Evolutionary conservation across 2,888 invertebrate genomes (phyloP), one percentile per base, ranked within the genome.

Genomic region (Drosophila kanekoi): DNA sequence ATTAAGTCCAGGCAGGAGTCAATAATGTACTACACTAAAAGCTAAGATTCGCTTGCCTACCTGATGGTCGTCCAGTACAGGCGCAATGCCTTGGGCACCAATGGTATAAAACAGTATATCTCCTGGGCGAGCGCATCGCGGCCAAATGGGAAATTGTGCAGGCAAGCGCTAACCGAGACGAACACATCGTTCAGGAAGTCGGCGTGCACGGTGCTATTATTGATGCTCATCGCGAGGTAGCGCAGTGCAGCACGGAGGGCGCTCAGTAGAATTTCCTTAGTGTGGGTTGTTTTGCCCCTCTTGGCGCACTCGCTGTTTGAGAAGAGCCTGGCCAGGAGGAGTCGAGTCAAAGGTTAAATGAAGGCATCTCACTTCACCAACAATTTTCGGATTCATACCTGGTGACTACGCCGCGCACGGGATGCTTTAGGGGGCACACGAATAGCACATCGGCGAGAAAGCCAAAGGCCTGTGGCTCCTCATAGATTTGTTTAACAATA

Each of bases 141-240:
- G 2, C 91, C 92, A 47, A 79, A 84, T 3, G 82, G 60, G 40
- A 93, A 93, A 67, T 92, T 92, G 9, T 93, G 91, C 65, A 91
- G 83, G 35, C 91, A 92, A 1, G 86, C 90, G 11, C 79, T 67
- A 2, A 92, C 32, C 0, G 92, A 92, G 10, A 85, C 85, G 6
- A 91, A 76, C 0, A 79, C 64, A 28, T 78, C 58, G 54, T 91
- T 92, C 33, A 82, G 47, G 9, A 63, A 65, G 45, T 89, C 89
- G 1, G 37, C 41, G 8, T n/a, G 0, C 0, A 23, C 18, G 0
- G 0, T 14, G 5, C 4, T 11, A 3, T n/a, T 10, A 3, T 4
- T n/a, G 1, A 86, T 67, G 14, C 70, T 68, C 4, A 63, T 58
- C 1, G 87, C 72, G 48, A 88, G 8, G 0, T 71, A 58, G 13